Percentiles rank a stretch among this genome's conserved stretches.
phyloP scores from a whole-genome alignment of 2,113 vertebrate species.

The Salvelinus fontinalis region DNA sequence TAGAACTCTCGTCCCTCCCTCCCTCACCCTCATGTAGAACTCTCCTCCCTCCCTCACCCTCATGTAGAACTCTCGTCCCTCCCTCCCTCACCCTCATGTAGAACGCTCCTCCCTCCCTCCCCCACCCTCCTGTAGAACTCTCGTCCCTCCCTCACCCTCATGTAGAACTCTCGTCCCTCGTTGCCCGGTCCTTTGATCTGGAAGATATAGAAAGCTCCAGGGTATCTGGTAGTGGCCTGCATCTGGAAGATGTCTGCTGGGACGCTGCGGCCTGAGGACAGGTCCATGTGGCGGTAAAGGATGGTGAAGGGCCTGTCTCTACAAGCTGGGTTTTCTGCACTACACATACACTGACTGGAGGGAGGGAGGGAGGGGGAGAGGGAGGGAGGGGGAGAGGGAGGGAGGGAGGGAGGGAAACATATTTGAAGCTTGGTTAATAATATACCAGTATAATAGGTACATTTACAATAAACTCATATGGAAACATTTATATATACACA shows the following conservation, averaged over 20 bases:
- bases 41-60: no score
- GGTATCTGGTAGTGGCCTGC: constrained; percentile 98
- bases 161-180: constrained; percentile 93
- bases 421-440: no score
- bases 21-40: no score
- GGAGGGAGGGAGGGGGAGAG: no score
- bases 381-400: no score
- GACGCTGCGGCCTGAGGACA: constrained; percentile 89
- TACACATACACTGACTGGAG: constrained; percentile 95
- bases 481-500: no score
- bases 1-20: no score
- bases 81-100: no score
- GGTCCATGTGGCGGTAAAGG: constrained; percentile 94
- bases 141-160: constrained; percentile 90
- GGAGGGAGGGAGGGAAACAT: background rate
- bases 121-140: constrained; percentile 99
- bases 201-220: constrained; percentile 98
- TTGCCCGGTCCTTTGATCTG: constrained; percentile 94
- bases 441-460: no score
- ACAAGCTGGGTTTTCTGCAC: constrained; percentile 89
- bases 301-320: constrained; percentile 93
- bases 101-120: background rate
- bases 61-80: no score
- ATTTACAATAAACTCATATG: no score
- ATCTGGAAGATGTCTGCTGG: constrained; percentile 98